Evolutionary conservation across 2,888 invertebrate species (phyloP), one percentile per base, ranked within the genome.

Genomic region (Rhabditophanes sp.): DNA sequence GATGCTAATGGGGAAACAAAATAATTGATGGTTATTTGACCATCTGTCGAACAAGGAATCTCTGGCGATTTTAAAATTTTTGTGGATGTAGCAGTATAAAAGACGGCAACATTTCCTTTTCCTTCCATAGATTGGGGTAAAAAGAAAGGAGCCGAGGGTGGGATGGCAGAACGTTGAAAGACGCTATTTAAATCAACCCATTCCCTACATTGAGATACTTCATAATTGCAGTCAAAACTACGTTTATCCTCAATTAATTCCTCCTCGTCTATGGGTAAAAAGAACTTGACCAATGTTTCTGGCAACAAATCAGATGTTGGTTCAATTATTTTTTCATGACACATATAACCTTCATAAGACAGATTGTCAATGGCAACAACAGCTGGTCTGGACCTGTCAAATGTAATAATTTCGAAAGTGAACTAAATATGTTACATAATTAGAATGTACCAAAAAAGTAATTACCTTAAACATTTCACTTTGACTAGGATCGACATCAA

Each of bases 401-500:
- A 55, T 8, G 52, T 46, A 23, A 60, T 56, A 18, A 60, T 48
- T 33, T 50, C 54, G 29, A 60, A 41, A 2, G 56, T 48, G 37
- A 60, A 60, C 48, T 62, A 32, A 31, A 50, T 8, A 34, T 36
- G 16, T 7, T 8, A 27, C 16, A 44, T 12, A 33, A 44, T 6
- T n/a, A 8, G 19, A 32, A 35, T 23, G 24, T 11, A 35, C 9
- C 11, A 7, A 26, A 26, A n/a, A n/a, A n/a, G n/a, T n/a, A n/a
- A 26, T 15, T 32, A 55, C 56, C 21, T 46, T 43, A 33, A 60
- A 59, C 3, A 60, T 56, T 29, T 56, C 47, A 5, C 39, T 39
- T 24, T 56, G 58, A 15, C 53, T 56, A 4, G 56, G 41, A 34
- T 60, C 60, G 3, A 59, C 37, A 32, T 62, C 60, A 19, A 60